These are phyloP conservation scores for Entomobrya multifasciata DNA, from an alignment of 2,888 invertebrate species.

Conservation along the genomic window DNA sequence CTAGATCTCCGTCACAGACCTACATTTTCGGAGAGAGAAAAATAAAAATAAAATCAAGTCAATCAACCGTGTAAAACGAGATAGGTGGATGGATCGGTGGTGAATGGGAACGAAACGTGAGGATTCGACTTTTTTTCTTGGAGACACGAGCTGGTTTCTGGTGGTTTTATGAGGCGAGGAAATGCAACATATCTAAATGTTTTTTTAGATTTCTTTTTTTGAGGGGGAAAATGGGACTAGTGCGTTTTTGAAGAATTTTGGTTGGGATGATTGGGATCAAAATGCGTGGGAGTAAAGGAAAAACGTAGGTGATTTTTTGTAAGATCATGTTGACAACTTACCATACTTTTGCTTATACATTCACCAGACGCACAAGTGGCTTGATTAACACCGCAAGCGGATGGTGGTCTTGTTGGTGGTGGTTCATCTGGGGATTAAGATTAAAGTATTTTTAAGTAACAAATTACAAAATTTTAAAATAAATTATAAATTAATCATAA, in stretches of 20 bases:
- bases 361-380: conserved; percentile 95
- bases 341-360: conserved; percentile 90
- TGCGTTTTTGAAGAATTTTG: too few relatives aligned
- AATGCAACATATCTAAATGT: not conserved
- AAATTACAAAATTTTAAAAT: not conserved
- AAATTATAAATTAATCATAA: conserved; percentile 28
- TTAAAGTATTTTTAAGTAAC: not conserved
- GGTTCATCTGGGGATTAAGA: conserved; percentile 80
- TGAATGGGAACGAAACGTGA: not conserved
- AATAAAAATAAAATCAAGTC: not conserved
- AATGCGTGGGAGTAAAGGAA: too few relatives aligned
- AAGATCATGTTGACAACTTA: conserved; percentile 83
- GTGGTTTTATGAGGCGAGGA: not conserved
- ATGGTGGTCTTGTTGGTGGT: conserved; percentile 82
- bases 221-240: too few relatives aligned
- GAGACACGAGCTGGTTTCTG: not conserved
- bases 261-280: too few relatives aligned
- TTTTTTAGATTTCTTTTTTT: not conserved
- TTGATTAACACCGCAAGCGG: conserved; percentile 86
- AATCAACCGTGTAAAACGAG: too few relatives aligned
- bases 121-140: not conserved
- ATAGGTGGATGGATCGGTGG: not conserved
- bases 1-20: conserved; percentile 37
- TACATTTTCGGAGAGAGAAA: not conserved
- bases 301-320: not conserved